Evolutionary conservation across 2,113 vertebrate species (phyloP).

Genomic region (Drymodes brunneopygia): DNA sequence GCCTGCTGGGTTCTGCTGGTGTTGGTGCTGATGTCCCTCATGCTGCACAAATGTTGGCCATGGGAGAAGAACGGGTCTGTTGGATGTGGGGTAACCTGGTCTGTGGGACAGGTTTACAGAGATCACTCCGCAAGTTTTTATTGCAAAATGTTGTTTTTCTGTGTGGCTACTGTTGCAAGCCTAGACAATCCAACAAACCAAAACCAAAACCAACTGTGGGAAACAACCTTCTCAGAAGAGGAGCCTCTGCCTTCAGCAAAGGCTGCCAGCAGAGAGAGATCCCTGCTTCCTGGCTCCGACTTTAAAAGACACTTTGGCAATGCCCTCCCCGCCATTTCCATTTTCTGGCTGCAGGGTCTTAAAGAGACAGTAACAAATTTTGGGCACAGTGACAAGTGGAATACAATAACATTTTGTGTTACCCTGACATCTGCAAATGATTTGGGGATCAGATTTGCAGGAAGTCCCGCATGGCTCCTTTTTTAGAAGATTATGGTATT

Average conservation of each 20-base stretch:
- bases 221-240: neutral
- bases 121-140: neutral
- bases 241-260: neutral
- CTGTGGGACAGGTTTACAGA: neutral
- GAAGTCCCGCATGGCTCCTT: neutral
- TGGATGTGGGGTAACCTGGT: accelerated
- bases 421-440: neutral
- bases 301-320: neutral
- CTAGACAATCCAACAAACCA: no score
- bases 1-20: neutral
- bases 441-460: neutral
- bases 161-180: neutral
- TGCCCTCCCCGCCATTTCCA: neutral
- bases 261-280: neutral
- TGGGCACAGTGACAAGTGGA: neutral
- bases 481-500: neutral
- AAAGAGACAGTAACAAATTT: neutral
- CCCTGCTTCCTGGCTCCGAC: neutral
- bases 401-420: neutral
- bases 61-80: neutral
- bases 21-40: neutral
- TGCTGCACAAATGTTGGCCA: neutral
- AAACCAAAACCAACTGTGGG: neutral
- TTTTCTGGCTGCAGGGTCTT: neutral
- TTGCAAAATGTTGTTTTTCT: neutral